Conservation (phyloP, 2,113 vertebrate genomes). For the Orycteropus afer region DNA sequence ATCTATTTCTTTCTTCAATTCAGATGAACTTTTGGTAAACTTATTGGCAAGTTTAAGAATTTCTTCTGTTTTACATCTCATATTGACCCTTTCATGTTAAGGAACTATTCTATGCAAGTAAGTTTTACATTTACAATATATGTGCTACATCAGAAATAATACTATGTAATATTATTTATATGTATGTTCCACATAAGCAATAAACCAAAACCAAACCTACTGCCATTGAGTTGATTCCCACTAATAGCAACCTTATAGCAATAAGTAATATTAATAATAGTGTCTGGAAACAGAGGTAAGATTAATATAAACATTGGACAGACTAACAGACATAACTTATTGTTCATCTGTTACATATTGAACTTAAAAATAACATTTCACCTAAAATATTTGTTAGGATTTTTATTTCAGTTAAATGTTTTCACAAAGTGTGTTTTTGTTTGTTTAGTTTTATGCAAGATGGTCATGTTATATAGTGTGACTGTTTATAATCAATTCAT, state of each 20-base stretch:
- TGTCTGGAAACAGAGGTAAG: slow-evolving; percentile 39
- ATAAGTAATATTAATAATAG: not conserved
- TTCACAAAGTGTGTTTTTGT: not conserved
- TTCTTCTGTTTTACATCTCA: slow-evolving; percentile 83
- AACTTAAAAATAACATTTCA: slow-evolving; percentile 63
- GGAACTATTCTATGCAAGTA: slow-evolving; percentile 71
- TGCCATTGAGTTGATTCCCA: too few relatives aligned
- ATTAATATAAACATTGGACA: slow-evolving; percentile 21
- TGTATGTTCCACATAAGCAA: not conserved
- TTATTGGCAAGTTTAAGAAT: slow-evolving; percentile 76
- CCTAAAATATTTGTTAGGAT: slow-evolving; percentile 22
- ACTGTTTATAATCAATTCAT: slow-evolving; percentile 36
- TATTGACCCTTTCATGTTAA: slow-evolving; percentile 85
- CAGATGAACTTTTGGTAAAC: slow-evolving; percentile 71
- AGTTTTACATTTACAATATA: slow-evolving; percentile 49
- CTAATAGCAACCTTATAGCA: too few relatives aligned
- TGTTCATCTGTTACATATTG: not conserved
- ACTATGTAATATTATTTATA: slow-evolving; percentile 11
- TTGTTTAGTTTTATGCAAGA: not conserved
- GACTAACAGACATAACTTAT: slow-evolving; percentile 34
- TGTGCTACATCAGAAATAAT: not conserved
- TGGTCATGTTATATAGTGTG: not conserved
- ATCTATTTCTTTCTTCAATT: slow-evolving; percentile 82
- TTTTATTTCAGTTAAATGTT: slow-evolving; percentile 61
- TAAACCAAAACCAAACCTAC: too few relatives aligned